Conservation (phyloP, 2,888 invertebrate species). For the Priocnemis perturbator region DNA sequence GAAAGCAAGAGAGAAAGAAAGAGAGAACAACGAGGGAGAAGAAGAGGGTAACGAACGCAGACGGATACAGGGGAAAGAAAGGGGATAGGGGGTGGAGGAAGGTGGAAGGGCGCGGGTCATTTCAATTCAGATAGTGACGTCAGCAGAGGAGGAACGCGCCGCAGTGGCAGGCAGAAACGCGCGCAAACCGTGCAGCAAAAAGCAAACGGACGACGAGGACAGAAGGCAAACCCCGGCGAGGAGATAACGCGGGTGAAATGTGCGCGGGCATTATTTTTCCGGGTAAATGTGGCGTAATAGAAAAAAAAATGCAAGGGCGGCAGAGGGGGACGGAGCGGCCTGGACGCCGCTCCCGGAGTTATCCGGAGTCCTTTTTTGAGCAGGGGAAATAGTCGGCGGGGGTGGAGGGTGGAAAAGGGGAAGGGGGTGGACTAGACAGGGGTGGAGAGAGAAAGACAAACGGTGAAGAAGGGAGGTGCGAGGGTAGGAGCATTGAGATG, state of each 20-base stretch:
- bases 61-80: too few species aligned
- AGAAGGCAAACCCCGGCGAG: constrained; percentile 21
- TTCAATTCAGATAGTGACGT: constrained; percentile 54
- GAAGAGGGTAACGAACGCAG: too few species aligned
- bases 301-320: constrained; percentile 41
- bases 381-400: constrained; percentile 24
- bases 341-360: too few species aligned
- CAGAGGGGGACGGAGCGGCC: not conserved
- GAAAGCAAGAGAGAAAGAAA: not conserved
- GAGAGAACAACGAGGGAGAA: not conserved
- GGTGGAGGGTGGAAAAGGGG: not conserved
- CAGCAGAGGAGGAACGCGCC: constrained; percentile 31
- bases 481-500: too few species aligned
- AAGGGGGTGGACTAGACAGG: constrained; percentile 9
- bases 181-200: constrained; percentile 7
- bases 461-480: too few species aligned
- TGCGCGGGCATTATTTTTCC: constrained; percentile 61
- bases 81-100: not conserved
- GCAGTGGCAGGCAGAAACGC: constrained; percentile 16
- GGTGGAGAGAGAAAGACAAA: too few species aligned
- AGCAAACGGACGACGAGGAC: constrained; percentile 1
- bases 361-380: too few species aligned
- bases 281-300: constrained; percentile 62
- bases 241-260: constrained; percentile 62
- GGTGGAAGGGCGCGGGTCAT: constrained; percentile 27